Conservation (phyloP, 2,113 vertebrate species). For the Dunckerocampus dactyliophorus region DNA sequence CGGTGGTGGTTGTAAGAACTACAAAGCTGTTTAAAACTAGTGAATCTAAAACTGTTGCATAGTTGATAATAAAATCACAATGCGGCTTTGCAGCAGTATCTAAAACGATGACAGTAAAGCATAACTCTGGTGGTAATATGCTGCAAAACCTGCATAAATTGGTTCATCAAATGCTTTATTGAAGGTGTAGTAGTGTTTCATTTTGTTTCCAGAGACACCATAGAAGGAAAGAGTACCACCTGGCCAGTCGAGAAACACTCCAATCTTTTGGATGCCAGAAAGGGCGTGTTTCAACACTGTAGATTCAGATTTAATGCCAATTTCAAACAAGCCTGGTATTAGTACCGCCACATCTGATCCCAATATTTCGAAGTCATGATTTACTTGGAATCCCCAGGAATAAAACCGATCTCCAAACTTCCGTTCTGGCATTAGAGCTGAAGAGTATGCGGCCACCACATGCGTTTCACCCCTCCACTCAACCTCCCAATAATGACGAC, state of each 20-base stretch:
- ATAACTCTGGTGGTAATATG: background rate
- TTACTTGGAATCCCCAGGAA: background rate
- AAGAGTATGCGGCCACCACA: background rate
- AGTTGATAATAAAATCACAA: background rate
- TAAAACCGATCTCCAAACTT: background rate
- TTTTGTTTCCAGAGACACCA: conserved; percentile 30
- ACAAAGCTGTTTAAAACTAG: background rate
- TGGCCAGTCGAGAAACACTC: conserved; percentile 43
- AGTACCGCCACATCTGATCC: fast-evolving
- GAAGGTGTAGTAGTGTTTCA: conserved; percentile 22
- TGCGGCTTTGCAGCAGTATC: background rate
- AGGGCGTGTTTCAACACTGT: no score
- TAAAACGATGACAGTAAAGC: background rate
- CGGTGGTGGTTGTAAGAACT: no score
- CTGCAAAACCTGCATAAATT: conserved; percentile 33
- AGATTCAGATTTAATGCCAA: no score
- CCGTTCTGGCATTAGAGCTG: background rate
- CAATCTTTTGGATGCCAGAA: conserved; percentile 19
- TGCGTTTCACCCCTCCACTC: conserved; percentile 17
- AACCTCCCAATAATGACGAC: conserved; percentile 50
- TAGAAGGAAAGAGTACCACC: conserved; percentile 48
- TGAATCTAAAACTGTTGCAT: background rate
- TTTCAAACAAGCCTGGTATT: no score
- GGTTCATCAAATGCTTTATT: conserved; percentile 15
- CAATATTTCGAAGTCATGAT: background rate